phyloP scores from a whole-genome alignment of 2,113 vertebrate genomes.

The Todiramphus chloris region DNA sequence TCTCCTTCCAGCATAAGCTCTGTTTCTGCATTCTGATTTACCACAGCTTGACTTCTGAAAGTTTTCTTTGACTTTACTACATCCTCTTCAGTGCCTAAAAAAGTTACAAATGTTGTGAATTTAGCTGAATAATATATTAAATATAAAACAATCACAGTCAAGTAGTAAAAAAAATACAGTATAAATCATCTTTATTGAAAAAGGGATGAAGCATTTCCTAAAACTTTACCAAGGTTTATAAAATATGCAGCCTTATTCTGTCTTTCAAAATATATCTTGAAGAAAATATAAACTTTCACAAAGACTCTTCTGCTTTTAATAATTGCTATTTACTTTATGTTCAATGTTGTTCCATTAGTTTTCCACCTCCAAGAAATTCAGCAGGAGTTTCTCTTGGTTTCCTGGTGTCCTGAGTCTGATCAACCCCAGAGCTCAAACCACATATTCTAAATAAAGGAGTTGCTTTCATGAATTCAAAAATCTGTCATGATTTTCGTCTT shows the following conservation, averaged over 20 bases:
- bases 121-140: background rate
- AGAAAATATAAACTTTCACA: background rate
- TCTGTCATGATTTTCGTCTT: background rate
- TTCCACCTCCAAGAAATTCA: background rate
- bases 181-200: background rate
- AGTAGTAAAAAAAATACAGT: background rate
- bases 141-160: background rate
- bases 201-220: background rate
- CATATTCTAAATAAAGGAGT: background rate
- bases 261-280: background rate
- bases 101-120: constrained; percentile 19
- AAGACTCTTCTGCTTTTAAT: constrained; percentile 25
- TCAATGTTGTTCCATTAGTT: background rate
- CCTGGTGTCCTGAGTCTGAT: background rate
- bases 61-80: constrained; percentile 84
- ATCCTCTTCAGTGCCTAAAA: constrained; percentile 84
- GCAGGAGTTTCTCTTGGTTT: background rate
- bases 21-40: constrained; percentile 87
- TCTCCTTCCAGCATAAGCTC: constrained; percentile 94
- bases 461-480: background rate
- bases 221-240: background rate
- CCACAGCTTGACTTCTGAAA: constrained; percentile 83
- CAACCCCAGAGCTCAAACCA: background rate
- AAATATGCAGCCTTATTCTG: background rate
- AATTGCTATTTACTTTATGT: background rate